Evolutionary conservation across 1,140 invertebrate genomes (phyloP), one percentile per base, ranked within the genome.

Genomic region (Liolophura sinensis): DNA sequence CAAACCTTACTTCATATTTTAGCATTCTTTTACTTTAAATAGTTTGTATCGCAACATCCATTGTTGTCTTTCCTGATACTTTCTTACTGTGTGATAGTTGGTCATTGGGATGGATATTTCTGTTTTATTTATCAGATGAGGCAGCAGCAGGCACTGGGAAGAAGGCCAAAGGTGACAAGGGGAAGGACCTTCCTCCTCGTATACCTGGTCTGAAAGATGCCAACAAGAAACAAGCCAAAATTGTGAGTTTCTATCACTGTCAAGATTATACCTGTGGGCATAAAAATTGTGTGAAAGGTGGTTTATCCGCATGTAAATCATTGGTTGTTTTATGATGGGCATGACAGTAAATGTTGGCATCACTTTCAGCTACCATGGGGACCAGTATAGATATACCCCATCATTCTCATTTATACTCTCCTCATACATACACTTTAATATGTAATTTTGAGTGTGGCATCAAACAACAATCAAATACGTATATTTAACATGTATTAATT

Each of bases 161-260:
- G 47, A 56, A 64, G 51, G 3, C n/a, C 20, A 31, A 18, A 9
- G 56, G 1, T 58, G 62, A 64, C n/a, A 72, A 71, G 49, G 51
- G 22, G 20, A 68, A 69, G 22, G 59, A 62, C 1, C 3, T 40
- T 40, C 70, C 68, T 1, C 79, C 82, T 22, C 68, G 82, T 20
- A 81, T 82, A n/a, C 77, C 78, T 14, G 80, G 80, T 14, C 59
- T 77, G 6, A 73, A 76, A 52, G 82, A 83, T 47, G 74, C 77
- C 50, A 79, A 75, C 64, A 79, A 78, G 65, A 83, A 79, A 68
- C 77, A 78, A 65, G 73, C 76, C 20, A 83, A 83, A 65, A 77
- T 81, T 69, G 80, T 83, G 72, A 77, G 79, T 67, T 49, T 51
- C 15, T 50, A 25, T 14, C 22, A 16, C 22, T 50, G 49, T 22